Evolutionary conservation across 2,113 vertebrate genomes (phyloP), one percentile per base, ranked within the genome.

Genomic region (Syrmaticus mikado): DNA sequence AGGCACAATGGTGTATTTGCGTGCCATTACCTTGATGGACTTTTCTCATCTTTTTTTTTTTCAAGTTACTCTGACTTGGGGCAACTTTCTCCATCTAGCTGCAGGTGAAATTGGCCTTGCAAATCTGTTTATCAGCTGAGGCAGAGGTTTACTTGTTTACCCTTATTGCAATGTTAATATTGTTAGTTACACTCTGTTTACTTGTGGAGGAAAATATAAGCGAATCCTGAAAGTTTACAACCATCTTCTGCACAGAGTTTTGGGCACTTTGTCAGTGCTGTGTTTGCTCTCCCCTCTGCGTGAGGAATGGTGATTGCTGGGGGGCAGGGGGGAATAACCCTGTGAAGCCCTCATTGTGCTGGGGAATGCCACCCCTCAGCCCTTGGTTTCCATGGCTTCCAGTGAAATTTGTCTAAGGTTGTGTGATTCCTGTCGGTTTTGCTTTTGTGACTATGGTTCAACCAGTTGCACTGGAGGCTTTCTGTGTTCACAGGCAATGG

Each of bases 61-160:
- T 68, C 58, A 81, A 70, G 68, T 67, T 94, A 83, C 68, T 60
- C 10, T 88, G 50, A 94, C 85, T 85, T 67, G 41, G 38, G 46
- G 85, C 68, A 90, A 43, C 68, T 88, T 94, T 64, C 14, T 74
- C 36, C 85, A n/a, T 91, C 87, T 55, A 87, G 61, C 82, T 90
- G 82, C 50, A 87, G 84, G 67, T 84, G 81, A 91, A 93, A 90
- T 75, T 72, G 87, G 60, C 70, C 82, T 87, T 94, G 74, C 64
- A 74, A 79, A 80, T 30, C 7, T 30, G n/a, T 77, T 92, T 93
- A 46, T 76, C 57, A 71, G 55, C n/a, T 72, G 57, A 91, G 64
- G 52, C 78, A 77, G 71, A 87, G 61, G 65, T 75, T 38, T 82
- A 61, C 4, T 0, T 61, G 27, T 65, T 88, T 84, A 57, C 50